A percentile compares a stretch with the other conserved stretches of the same genome.
These are phyloP conservation scores for Ibidorhyncha struthersii DNA, from an alignment of 2,113 vertebrate genomes.

Conservation along the genomic window DNA sequence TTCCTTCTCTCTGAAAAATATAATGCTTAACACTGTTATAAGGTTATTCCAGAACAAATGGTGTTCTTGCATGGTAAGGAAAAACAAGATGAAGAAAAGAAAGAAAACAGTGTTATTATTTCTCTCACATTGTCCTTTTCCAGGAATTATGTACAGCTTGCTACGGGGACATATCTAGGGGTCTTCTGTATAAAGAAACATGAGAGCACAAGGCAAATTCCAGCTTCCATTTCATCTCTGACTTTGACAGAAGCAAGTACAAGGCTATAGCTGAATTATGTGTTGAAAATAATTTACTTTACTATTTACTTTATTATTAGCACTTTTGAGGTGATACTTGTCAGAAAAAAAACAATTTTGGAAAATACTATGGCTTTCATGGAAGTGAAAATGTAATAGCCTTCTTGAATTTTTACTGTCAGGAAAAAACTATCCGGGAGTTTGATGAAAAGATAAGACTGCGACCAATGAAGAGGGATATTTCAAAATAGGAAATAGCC, in stretches of 20 bases:
- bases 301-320: not conserved
- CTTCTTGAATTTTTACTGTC: not conserved
- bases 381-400: not conserved
- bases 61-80: accelerated
- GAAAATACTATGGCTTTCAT: not conserved
- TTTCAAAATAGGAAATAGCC: not conserved
- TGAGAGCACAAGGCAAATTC: not conserved
- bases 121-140: not conserved
- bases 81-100: not conserved
- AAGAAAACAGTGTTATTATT: not conserved
- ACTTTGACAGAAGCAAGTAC: not conserved
- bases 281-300: not conserved
- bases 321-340: not conserved
- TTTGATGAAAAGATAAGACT: not conserved
- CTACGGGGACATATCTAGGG: not conserved
- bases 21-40: not conserved
- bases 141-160: not conserved
- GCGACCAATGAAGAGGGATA: not conserved
- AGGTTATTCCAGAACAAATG: not conserved
- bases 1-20: not conserved
- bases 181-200: not conserved
- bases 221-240: not conserved
- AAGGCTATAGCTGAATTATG: not conserved
- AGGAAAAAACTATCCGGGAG: not conserved
- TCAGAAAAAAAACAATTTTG: not conserved